Evolutionary conservation across 2,113 vertebrate genomes (phyloP).

Genomic region (Alethe castanea): DNA sequence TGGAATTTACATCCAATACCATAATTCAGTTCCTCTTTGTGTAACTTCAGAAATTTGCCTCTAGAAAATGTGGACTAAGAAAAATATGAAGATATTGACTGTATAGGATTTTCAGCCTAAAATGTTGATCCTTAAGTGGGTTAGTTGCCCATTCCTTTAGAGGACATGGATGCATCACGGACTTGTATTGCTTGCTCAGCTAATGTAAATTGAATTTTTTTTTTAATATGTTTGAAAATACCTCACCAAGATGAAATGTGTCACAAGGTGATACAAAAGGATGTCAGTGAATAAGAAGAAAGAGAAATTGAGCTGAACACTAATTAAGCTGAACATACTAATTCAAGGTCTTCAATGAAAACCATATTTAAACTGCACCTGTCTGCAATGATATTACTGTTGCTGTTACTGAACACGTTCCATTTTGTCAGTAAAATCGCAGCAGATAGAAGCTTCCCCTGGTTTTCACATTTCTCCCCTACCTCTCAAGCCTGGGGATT

Average conservation of each 20-base stretch:
- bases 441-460: not conserved
- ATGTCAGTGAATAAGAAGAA: not conserved
- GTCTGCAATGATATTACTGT: not conserved
- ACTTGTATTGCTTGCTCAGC: not conserved
- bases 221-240: not conserved
- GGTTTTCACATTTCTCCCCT: not conserved
- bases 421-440: not conserved
- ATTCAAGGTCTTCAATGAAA: not conserved
- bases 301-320: not conserved
- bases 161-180: not conserved
- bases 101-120: not conserved
- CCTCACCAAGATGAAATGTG: not conserved
- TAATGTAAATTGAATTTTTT: not conserved
- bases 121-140: not conserved
- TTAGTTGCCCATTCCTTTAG: not conserved
- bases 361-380: not conserved
- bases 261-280: not conserved
- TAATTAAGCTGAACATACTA: not conserved
- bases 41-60: not conserved
- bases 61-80: not conserved
- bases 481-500: not conserved
- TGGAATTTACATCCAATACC: not conserved
- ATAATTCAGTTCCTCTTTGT: not conserved
- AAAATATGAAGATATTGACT: not conserved
- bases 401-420: not conserved